Evolutionary conservation across 2,113 vertebrate species (phyloP), one percentile per base, ranked within the genome.

Genomic region (Ahaetulla prasina): DNA sequence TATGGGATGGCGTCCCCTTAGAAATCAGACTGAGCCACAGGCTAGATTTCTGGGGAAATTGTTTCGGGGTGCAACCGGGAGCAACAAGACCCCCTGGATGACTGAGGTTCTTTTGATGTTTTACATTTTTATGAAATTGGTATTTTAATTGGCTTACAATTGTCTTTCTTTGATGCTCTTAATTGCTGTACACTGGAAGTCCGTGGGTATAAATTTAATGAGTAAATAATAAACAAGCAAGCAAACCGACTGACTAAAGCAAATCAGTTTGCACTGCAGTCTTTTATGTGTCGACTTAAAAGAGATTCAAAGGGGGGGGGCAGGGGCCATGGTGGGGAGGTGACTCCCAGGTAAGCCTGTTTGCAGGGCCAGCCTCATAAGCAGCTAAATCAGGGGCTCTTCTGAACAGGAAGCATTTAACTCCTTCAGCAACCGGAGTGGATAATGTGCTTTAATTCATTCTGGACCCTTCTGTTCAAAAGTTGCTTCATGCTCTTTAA

Each of bases 401-500:
- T 94, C 8, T 52, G 52, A 92, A 91, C 92, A 94, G 89, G 89
- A 90, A 92, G 93, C 68, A 94, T 97, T 96, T 93, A 92, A 80
- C 93, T 95, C 91, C 30, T 27, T 95, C 94, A 95, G 88, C 88
- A 30, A 52, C 96, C 95, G 3, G 87, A 85, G 23, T 14, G 39
- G 1, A 93, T 94, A 92, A 52, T 74, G 27, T 94, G 96, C 92
- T 90, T 88, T 91, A 94, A 89, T 53, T 93, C 90, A 92, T 93
- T 54, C 93, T 25, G 80, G 87, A 92, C 91, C 95, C 54, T 94
- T 94, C 50, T 88, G 93, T 95, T 95, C 90, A 47, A 92, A 92
- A 53, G 84, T 95, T 95, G 60, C 96, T 95, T 95, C 91, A 95
- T 86, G 63, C 93, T 91, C 57, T 55, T 87, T 97, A 97, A 97